These are phyloP conservation scores for Corythucha ciliata DNA, from an alignment of 2,888 invertebrate species.

Conservation along the genomic window DNA sequence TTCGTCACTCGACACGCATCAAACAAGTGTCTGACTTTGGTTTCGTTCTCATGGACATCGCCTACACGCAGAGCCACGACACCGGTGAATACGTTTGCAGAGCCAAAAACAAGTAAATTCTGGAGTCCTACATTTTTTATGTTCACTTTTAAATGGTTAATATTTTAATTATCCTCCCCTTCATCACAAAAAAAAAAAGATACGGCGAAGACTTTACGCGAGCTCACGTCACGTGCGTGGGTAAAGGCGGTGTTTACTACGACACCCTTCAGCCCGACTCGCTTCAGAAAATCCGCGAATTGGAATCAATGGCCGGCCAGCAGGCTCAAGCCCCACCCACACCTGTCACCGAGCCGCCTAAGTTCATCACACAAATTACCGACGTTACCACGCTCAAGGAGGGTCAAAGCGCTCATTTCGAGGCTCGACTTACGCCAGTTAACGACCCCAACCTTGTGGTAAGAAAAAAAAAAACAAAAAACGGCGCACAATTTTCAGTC, in stretches of 20 bases:
- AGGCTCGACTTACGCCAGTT: constrained; percentile 85
- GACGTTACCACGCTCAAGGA: constrained; percentile 81
- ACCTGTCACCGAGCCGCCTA: constrained; percentile 70
- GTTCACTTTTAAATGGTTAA: constrained; percentile 4
- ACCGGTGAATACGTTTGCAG: constrained; percentile 88
- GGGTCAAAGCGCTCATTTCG: constrained; percentile 89
- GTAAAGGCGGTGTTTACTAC: constrained; percentile 74
- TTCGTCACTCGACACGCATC: constrained; percentile 80
- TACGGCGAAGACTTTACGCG: constrained; percentile 81
- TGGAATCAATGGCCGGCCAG: constrained; percentile 64
- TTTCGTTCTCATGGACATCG: constrained; percentile 86
- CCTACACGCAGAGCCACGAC: constrained; percentile 87
- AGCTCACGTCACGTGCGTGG: constrained; percentile 74
- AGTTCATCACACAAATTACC: constrained; percentile 77
- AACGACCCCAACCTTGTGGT: constrained; percentile 86
- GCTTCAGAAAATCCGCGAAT: constrained; percentile 73
- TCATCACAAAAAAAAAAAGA: constrained; percentile 28
- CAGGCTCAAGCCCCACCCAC: constrained; percentile 50
- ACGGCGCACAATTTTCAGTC: too few relatives aligned
- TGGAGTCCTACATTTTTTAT: not conserved
- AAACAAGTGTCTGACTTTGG: constrained; percentile 93
- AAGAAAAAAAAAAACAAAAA: constrained; percentile 24
- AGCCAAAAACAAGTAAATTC: constrained; percentile 65
- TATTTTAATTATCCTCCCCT: not conserved
- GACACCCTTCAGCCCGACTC: constrained; percentile 89